phyloP scores from a whole-genome alignment of 2,888 invertebrate genomes.

The Chalcis sispes region DNA sequence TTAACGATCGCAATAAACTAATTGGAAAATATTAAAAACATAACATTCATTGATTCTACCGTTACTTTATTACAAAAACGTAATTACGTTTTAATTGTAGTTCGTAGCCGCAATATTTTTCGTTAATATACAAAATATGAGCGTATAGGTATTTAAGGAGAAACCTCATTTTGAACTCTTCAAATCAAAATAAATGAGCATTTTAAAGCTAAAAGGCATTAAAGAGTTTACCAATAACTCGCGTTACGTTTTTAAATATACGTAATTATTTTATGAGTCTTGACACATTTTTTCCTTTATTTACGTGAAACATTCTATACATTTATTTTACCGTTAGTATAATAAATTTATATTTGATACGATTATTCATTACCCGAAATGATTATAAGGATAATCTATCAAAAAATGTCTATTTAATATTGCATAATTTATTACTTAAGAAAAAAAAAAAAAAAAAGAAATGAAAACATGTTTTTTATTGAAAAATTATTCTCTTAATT shows the following conservation, averaged over 20 bases:
- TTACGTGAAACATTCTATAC: not conserved
- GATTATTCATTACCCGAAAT: not conserved
- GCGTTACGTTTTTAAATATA: not conserved
- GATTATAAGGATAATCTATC: not conserved
- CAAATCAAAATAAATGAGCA: not conserved
- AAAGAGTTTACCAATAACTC: not conserved
- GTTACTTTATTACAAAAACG: too few species aligned
- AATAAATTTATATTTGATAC: not conserved
- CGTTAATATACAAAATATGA: too few species aligned
- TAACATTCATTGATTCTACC: too few species aligned
- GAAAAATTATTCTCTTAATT: too few species aligned
- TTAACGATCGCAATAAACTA: too few species aligned
- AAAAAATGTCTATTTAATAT: not conserved
- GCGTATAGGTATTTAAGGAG: not conserved
- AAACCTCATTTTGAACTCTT: not conserved
- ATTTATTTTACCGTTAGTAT: not conserved
- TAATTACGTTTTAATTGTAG: too few species aligned
- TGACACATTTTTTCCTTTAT: conserved; percentile 5
- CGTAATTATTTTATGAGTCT: not conserved
- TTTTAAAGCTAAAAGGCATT: not conserved
- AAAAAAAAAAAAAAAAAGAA: not conserved
- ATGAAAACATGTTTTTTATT: too few species aligned
- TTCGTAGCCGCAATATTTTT: too few species aligned
- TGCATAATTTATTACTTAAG: not conserved
- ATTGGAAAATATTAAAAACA: too few species aligned